These are phyloP conservation scores for Prionailurus viverrinus DNA, from an alignment of 2,113 vertebrate species.

Conservation along the genomic window DNA sequence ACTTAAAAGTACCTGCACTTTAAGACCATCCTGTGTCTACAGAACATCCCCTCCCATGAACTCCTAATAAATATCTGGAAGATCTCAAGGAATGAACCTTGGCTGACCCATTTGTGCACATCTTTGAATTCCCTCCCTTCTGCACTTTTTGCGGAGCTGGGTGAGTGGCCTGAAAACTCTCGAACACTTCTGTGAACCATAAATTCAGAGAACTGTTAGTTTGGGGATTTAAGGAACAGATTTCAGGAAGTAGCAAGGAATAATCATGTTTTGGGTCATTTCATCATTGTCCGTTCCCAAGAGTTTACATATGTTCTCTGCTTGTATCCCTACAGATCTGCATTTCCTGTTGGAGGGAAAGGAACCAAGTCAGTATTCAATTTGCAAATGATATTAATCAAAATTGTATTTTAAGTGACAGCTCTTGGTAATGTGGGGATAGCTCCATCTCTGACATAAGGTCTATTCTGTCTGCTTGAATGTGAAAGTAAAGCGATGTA, in stretches of 20 bases:
- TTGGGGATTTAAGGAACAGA: conserved; percentile 82
- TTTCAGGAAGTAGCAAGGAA: conserved; percentile 87
- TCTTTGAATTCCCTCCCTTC: conserved; percentile 87
- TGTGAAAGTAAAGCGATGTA: conserved; percentile 63
- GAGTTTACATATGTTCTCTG: conserved; percentile 82
- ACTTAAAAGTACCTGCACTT: conserved; percentile 76
- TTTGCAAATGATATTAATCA: conserved; percentile 83
- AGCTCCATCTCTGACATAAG: conserved; percentile 64
- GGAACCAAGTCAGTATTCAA: conserved; percentile 72
- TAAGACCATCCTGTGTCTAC: conserved; percentile 41
- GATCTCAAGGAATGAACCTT: conserved; percentile 87
- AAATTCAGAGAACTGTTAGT: conserved; percentile 84
- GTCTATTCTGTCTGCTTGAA: conserved; percentile 73
- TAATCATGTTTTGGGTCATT: conserved; percentile 86
- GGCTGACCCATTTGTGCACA: conserved; percentile 85
- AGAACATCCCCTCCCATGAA: conserved; percentile 78
- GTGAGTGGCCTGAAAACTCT: conserved; percentile 83
- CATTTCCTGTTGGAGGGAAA: conserved; percentile 84
- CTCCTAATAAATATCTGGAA: conserved; percentile 86
- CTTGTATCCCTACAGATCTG: conserved; percentile 75
- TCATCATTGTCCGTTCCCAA: conserved; percentile 81
- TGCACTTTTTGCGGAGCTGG: conserved; percentile 78
- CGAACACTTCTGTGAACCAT: conserved; percentile 83
- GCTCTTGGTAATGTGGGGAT: conserved; percentile 71
- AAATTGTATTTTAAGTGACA: conserved; percentile 82